A percentile compares a stretch with the other conserved stretches of the same genome.
Evolutionary conservation across 2,888 invertebrate species (phyloP).

Genomic region (Tachina lurida): DNA sequence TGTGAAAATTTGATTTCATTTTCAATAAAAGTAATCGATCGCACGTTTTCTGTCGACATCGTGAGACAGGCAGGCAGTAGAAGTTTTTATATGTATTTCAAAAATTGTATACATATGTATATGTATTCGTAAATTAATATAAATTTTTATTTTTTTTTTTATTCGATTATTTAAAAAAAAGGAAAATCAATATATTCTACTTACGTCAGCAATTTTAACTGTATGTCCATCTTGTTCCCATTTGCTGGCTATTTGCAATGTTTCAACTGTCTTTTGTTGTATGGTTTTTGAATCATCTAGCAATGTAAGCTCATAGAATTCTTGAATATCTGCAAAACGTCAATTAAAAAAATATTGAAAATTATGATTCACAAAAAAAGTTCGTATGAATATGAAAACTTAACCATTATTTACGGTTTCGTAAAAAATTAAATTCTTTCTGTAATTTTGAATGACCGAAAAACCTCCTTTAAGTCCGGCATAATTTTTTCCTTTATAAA

Average conservation of each 20-base stretch:
- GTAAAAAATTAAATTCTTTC: no score
- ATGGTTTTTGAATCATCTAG: conserved; percentile 97
- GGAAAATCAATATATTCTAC: conserved; percentile 71
- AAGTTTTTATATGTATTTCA: background rate
- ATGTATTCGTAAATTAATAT: no score
- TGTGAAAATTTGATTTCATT: no score
- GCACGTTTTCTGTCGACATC: no score
- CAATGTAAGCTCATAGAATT: conserved; percentile 98
- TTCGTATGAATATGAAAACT: background rate
- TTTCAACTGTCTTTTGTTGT: conserved; percentile 97
- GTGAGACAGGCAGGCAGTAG: background rate
- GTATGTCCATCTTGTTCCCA: conserved; percentile 88
- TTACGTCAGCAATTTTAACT: conserved; percentile 82
- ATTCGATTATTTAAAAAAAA: background rate
- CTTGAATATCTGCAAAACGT: conserved; percentile 95
- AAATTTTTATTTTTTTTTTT: no score
- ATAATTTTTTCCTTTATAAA: no score
- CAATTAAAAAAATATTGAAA: background rate
- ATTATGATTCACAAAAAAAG: background rate
- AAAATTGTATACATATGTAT: no score
- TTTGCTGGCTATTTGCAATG: conserved; percentile 96
- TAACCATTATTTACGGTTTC: no score
- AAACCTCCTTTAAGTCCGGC: no score
- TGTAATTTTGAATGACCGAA: no score
- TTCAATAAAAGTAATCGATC: no score